Conservation (phyloP, 2,888 invertebrate species). For the Tenthredo scrophulariae region DNA sequence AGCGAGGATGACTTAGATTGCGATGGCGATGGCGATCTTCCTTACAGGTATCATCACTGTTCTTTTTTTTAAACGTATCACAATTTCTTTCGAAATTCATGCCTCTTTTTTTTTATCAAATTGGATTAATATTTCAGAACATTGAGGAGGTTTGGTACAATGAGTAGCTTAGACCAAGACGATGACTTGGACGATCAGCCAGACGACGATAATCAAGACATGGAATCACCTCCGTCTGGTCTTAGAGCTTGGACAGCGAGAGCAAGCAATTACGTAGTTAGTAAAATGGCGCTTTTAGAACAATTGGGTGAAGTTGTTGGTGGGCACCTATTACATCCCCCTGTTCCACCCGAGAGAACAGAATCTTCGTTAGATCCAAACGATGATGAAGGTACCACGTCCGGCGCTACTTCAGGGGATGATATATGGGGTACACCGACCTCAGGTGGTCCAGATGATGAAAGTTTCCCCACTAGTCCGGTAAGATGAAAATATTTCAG, state of each 20-base stretch:
- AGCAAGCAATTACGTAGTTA: slow-evolving; percentile 90
- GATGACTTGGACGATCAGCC: slow-evolving; percentile 73
- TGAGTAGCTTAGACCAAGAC: slow-evolving; percentile 77
- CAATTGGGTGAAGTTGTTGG: slow-evolving; percentile 81
- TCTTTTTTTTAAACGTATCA: neutral
- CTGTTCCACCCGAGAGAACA: slow-evolving; percentile 74
- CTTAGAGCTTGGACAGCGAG: slow-evolving; percentile 89
- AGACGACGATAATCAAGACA: slow-evolving; percentile 66
- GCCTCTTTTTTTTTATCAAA: neutral
- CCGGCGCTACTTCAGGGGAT: slow-evolving; percentile 91
- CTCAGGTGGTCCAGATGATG: slow-evolving; percentile 90
- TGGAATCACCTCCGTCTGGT: slow-evolving; percentile 78
- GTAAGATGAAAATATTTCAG: slow-evolving; percentile 64
- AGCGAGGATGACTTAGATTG: slow-evolving; percentile 76
- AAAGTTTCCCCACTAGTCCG: slow-evolving; percentile 78
- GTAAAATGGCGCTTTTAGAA: slow-evolving; percentile 88
- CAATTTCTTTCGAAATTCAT: neutral
- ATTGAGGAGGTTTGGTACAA: slow-evolving; percentile 77
- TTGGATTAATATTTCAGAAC: slow-evolving; percentile 65
- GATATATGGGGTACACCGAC: slow-evolving; percentile 95
- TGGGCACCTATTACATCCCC: slow-evolving; percentile 73
- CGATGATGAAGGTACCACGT: slow-evolving; percentile 90
- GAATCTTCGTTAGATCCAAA: slow-evolving; percentile 74
- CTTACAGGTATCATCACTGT: slow-evolving; percentile 73
- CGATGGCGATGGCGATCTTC: slow-evolving; percentile 77